phyloP scores from a whole-genome alignment of 2,113 vertebrate species.

The Heterotis niloticus region DNA sequence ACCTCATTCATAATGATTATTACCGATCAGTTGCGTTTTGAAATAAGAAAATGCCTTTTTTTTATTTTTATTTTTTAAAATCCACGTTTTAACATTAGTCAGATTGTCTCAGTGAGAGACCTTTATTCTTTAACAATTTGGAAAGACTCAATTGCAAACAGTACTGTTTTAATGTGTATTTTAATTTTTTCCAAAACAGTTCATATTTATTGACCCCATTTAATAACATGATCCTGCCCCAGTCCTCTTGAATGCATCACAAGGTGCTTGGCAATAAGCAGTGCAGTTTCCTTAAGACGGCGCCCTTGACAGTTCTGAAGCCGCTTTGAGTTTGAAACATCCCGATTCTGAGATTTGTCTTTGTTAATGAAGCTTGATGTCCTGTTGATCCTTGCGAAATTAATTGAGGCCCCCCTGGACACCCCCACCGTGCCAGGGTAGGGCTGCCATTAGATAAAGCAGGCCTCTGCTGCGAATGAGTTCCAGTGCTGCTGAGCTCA shows the following conservation, averaged over 20 bases:
- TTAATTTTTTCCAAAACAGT: too few species aligned
- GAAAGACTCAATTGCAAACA: too few species aligned
- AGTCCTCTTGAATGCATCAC: background rate
- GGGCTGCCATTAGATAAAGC: slow-evolving; percentile 61
- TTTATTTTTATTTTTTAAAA: too few species aligned
- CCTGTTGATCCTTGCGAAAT: slow-evolving; percentile 48
- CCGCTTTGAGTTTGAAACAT: background rate
- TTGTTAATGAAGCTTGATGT: slow-evolving; percentile 58
- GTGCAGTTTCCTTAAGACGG: background rate
- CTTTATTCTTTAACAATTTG: too few species aligned
- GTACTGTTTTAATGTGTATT: too few species aligned
- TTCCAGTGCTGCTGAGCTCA: slow-evolving; percentile 62
- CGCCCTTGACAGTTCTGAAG: background rate
- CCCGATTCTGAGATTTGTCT: slow-evolving; percentile 4
- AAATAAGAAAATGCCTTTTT: too few species aligned
- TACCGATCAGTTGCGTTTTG: too few species aligned
- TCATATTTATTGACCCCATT: too few species aligned
- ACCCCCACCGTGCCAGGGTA: slow-evolving; percentile 58
- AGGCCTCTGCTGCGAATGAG: slow-evolving; percentile 60
- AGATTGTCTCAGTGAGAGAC: too few species aligned
- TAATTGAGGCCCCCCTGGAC: slow-evolving; percentile 60
- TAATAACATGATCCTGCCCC: too few species aligned
- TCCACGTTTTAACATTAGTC: too few species aligned
- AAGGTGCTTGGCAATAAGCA: background rate
- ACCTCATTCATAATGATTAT: too few species aligned